These are phyloP conservation scores for Microcebus griseorufus DNA, from an alignment of 2,113 vertebrate genomes.

Conservation along the genomic window DNA sequence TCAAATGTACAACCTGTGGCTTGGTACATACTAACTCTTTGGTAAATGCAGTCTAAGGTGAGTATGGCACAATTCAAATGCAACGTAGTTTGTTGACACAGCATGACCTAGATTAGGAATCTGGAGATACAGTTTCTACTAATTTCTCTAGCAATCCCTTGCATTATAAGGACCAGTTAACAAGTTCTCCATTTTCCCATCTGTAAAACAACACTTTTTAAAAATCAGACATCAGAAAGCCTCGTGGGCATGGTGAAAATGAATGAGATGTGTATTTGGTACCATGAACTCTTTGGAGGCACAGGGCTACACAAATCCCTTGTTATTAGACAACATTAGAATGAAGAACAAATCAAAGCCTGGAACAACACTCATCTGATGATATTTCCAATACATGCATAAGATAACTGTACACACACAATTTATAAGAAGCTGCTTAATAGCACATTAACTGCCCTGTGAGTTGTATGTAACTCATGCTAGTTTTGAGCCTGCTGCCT, in stretches of 20 bases:
- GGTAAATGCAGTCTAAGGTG: not conserved
- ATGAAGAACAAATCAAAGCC: slow-evolving; percentile 43
- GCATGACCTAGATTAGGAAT: not conserved
- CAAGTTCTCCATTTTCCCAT: not conserved
- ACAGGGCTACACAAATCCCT: not conserved
- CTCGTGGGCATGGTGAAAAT: not conserved
- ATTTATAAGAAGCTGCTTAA: slow-evolving; percentile 11
- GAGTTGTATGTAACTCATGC: too few species aligned
- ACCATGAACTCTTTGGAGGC: slow-evolving; percentile 8
- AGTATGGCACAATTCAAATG: not conserved
- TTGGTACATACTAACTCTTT: not conserved
- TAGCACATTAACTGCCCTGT: too few species aligned
- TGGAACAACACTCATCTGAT: not conserved
- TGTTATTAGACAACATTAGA: not conserved
- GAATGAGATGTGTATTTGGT: not conserved
- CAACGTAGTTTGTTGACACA: not conserved
- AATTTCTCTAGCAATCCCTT: not conserved
- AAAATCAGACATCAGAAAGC: not conserved
- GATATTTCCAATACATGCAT: not conserved
- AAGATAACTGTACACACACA: not conserved
- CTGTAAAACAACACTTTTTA: not conserved
- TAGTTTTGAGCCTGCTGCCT: too few species aligned
- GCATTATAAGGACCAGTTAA: slow-evolving; percentile 1
- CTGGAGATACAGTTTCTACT: not conserved
- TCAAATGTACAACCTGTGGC: not conserved